Evolutionary conservation across 1,140 invertebrate species (phyloP), one percentile per base, ranked within the genome.

Genomic region (Araneus ventricosus): DNA sequence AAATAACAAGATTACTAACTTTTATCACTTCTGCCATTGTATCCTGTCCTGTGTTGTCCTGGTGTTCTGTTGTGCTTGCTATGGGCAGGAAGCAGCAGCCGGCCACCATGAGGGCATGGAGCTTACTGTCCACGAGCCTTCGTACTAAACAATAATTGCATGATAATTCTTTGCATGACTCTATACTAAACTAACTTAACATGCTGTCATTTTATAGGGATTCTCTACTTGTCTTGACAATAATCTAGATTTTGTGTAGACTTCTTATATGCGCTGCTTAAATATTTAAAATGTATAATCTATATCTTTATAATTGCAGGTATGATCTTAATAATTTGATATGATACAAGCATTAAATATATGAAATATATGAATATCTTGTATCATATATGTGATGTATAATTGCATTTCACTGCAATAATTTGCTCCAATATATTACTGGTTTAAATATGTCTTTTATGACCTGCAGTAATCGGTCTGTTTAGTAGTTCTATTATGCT

Each of bases 21-120:
- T n/a, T 84, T 52, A 80, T 22, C 1, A 30, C 37, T 22, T 63
- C 22, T 63, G 59, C n/a, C 59, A 24, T 63, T 63, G 59, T 24
- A 30, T 37, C 70, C 70, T 75, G 70, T 70, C 67, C 67, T 70
- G 27, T 75, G 30, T 75, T 82, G 80, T 61, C 79, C 89, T 91
- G 89, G 89, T 91, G 89, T 91, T 91, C 89, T 91, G 89, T 91
- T 82, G 75, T 84, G 52, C 67, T 89, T 85, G 80, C 80, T 93
- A 39, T 93, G 91, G 91, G 91, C 91, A 93, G 91, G 91, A 93
- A 86, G 91, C 91, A 87, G 91, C 91, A 87, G 85, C 85, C 85
- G n/a, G 91, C 91, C 91, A 93, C 91, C 52, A 17, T 52, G 39
- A 87, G 82, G 80, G 85, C 84, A 59, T 93, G 37, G 91, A 87